phyloP scores from a whole-genome alignment of 2,888 invertebrate species.

The Plemyria rubiginata region DNA sequence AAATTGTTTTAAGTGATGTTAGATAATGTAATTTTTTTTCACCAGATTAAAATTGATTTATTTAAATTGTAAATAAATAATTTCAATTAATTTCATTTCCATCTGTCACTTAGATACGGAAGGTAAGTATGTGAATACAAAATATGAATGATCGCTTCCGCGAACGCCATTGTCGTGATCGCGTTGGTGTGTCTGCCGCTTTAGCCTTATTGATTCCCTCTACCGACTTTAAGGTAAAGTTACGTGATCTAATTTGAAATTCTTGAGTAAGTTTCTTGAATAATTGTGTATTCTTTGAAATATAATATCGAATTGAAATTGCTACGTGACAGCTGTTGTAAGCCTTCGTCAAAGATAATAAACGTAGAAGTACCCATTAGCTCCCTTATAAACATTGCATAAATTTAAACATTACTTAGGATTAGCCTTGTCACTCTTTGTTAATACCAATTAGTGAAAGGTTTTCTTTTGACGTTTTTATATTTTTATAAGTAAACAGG shows the following conservation, averaged over 20 bases:
- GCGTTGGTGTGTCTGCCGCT: not conserved
- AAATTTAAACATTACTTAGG: not conserved
- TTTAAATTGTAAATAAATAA: too few relatives aligned
- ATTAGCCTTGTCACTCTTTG: too few relatives aligned
- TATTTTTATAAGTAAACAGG: too few relatives aligned
- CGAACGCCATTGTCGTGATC: not conserved
- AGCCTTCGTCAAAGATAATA: slow-evolving; percentile 4
- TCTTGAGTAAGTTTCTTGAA: slow-evolving; percentile 38
- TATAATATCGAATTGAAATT: slow-evolving; percentile 26
- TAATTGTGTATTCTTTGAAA: slow-evolving; percentile 35
- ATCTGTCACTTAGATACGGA: too few relatives aligned
- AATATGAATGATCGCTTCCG: not conserved
- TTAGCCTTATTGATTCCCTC: slow-evolving; percentile 47
- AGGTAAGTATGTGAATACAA: too few relatives aligned
- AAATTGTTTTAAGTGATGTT: too few relatives aligned
- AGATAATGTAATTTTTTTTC: too few relatives aligned
- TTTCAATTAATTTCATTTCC: too few relatives aligned
- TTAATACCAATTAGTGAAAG: too few relatives aligned
- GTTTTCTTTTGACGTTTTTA: too few relatives aligned
- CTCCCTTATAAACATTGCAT: not conserved
- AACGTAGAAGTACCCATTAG: not conserved
- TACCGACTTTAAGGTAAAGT: slow-evolving; percentile 43
- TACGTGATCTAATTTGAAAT: slow-evolving; percentile 48
- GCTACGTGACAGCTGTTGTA: slow-evolving; percentile 13
- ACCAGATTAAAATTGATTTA: too few relatives aligned